phyloP scores from a whole-genome alignment of 2,113 vertebrate genomes.

The Cheirogaleus medius region DNA sequence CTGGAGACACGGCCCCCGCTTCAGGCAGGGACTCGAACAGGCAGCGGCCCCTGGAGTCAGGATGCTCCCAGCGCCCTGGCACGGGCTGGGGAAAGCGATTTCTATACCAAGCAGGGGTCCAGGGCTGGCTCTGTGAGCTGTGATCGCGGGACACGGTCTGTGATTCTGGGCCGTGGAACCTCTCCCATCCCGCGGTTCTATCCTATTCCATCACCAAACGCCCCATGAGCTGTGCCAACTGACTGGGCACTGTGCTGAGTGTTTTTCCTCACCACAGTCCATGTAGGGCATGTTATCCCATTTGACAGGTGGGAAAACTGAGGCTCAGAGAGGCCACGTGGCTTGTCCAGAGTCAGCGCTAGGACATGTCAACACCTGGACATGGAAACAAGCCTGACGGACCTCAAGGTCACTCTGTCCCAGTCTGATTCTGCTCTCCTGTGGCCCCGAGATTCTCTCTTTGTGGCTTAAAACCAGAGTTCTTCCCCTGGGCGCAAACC shows the following conservation, averaged over 20 bases:
- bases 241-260: accelerated
- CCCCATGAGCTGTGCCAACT: accelerated
- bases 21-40: neutral
- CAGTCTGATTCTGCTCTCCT: neutral
- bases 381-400: neutral
- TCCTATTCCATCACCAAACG: neutral
- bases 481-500: neutral
- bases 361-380: neutral
- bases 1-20: neutral
- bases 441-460: neutral
- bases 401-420: neutral
- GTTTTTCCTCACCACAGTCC: neutral
- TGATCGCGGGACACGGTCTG: neutral
- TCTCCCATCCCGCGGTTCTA: accelerated
- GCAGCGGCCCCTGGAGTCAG: neutral
- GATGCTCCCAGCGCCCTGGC: neutral
- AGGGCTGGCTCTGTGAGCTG: neutral
- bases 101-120: neutral
- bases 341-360: neutral
- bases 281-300: accelerated
- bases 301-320: neutral
- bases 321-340: neutral
- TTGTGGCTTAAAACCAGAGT: neutral
- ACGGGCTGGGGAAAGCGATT: neutral
- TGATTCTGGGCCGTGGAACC: neutral